A percentile compares a stretch with the other conserved stretches of the same genome.
Evolutionary conservation across 2,113 vertebrate species (phyloP).

Genomic region (Laticauda laticaudata): DNA sequence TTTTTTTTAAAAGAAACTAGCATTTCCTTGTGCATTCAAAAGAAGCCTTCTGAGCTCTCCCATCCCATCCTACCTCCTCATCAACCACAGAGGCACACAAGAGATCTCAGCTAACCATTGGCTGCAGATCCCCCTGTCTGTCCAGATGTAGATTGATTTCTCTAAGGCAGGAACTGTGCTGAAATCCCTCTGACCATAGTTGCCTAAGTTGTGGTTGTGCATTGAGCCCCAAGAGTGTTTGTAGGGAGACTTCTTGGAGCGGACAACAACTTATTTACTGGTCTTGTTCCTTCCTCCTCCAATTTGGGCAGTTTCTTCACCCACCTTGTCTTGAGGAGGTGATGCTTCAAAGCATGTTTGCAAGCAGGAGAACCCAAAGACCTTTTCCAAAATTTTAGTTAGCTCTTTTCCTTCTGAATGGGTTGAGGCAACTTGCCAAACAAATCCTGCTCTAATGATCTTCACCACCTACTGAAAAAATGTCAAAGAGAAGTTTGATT

Average conservation of each 20-base stretch:
- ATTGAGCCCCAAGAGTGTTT: not conserved
- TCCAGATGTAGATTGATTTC: not conserved
- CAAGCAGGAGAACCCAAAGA: not conserved
- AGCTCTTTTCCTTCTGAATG: not conserved
- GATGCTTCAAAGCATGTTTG: fast-evolving
- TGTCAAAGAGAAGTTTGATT: slow-evolving; percentile 35
- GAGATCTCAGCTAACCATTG: not conserved
- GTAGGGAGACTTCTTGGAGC: not conserved
- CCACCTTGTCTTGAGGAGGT: not conserved
- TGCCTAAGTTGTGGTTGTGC: not conserved
- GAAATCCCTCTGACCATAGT: not conserved
- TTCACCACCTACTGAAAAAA: slow-evolving; percentile 39
- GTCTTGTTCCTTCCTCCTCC: not conserved
- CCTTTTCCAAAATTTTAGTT: not conserved
- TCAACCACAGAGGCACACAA: not conserved
- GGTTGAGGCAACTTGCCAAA: not conserved
- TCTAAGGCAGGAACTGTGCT: not conserved
- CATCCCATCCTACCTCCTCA: not conserved
- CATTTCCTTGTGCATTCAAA: too few species aligned
- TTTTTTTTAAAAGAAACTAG: too few species aligned
- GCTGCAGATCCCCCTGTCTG: not conserved
- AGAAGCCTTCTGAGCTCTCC: not conserved
- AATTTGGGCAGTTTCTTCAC: not conserved
- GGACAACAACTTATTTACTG: not conserved
- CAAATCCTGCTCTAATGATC: slow-evolving; percentile 1